Evolutionary conservation across 2,888 invertebrate species (phyloP).

Genomic region (Ephialtes manifestator): DNA sequence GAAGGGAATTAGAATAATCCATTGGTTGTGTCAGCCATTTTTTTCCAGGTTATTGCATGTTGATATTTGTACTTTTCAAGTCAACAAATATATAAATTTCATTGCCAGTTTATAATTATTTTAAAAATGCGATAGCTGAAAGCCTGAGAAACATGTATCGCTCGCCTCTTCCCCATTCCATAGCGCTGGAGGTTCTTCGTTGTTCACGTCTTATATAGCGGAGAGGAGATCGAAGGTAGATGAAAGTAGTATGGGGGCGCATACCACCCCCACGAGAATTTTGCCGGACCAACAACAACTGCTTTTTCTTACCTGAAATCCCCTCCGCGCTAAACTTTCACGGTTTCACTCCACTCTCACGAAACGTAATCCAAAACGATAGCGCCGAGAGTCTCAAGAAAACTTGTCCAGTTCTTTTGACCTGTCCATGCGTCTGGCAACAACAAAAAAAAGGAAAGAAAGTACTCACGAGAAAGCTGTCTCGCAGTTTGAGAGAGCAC

Average conservation of each 20-base stretch:
- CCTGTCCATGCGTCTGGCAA: constrained; percentile 30
- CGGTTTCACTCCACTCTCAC: constrained; percentile 24
- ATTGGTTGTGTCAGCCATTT: too few species aligned
- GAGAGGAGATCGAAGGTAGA: constrained; percentile 34
- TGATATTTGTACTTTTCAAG: too few species aligned
- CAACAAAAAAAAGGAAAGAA: constrained; percentile 15
- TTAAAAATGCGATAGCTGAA: neutral
- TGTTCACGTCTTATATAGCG: constrained; percentile 18
- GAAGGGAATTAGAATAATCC: too few species aligned
- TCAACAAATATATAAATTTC: too few species aligned
- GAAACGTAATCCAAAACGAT: constrained; percentile 8
- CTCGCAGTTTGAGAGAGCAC: constrained; percentile 27
- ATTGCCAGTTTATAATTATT: too few species aligned
- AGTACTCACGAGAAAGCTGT: constrained; percentile 13
- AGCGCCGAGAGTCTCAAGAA: neutral
- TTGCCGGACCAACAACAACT: constrained; percentile 29
- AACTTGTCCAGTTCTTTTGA: constrained; percentile 20
- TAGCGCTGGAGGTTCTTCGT: constrained; percentile 19
- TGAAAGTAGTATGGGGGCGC: constrained; percentile 27
- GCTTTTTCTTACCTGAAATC: constrained; percentile 29
- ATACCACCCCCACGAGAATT: constrained; percentile 40
- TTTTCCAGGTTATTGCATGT: too few species aligned
- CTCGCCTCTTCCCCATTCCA: neutral
- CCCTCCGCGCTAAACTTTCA: neutral
- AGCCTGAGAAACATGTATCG: neutral